These are phyloP conservation scores for Aspidiotus destructor DNA, from an alignment of 2,888 invertebrate species.

Conservation along the genomic window DNA sequence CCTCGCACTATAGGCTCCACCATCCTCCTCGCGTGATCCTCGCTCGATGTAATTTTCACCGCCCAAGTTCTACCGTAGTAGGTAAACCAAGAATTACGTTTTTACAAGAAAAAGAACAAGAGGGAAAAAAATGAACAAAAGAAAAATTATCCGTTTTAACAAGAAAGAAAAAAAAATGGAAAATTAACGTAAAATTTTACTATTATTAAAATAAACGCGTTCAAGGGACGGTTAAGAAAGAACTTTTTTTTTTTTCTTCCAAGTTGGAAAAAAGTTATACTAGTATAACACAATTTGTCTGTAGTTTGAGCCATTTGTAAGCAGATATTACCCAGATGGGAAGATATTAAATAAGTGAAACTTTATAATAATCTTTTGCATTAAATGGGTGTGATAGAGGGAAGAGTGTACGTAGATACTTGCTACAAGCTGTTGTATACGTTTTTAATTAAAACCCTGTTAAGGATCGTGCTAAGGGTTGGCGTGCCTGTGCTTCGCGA, in stretches of 20 bases:
- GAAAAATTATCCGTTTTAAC: not conserved
- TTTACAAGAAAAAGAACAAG: not conserved
- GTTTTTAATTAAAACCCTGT: conserved; percentile 34
- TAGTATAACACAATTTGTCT: conserved; percentile 31
- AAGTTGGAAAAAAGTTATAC: conserved; percentile 9
- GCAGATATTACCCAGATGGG: conserved; percentile 33
- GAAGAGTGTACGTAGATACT: conserved; percentile 27
- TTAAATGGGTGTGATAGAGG: conserved; percentile 27
- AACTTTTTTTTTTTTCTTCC: conserved; percentile 5
- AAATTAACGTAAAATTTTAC: conserved; percentile 29
- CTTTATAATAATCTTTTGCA: conserved; percentile 33
- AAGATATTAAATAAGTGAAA: conserved; percentile 34
- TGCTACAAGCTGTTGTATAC: conserved; percentile 34
- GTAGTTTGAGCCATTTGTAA: conserved; percentile 34
- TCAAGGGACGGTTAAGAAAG: conserved; percentile 27
- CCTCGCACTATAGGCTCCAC: no score
- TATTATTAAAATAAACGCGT: conserved; percentile 27
- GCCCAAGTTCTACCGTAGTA: no score
- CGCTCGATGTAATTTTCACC: no score
- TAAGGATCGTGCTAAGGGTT: conserved; percentile 33
- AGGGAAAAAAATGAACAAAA: conserved; percentile 1
- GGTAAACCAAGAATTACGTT: no score
- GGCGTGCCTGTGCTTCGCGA: conserved; percentile 15
- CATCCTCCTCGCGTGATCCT: no score
- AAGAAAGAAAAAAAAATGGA: conserved; percentile 5